phyloP scores from a whole-genome alignment of 2,888 invertebrate species.

The Escarpia spicata region DNA sequence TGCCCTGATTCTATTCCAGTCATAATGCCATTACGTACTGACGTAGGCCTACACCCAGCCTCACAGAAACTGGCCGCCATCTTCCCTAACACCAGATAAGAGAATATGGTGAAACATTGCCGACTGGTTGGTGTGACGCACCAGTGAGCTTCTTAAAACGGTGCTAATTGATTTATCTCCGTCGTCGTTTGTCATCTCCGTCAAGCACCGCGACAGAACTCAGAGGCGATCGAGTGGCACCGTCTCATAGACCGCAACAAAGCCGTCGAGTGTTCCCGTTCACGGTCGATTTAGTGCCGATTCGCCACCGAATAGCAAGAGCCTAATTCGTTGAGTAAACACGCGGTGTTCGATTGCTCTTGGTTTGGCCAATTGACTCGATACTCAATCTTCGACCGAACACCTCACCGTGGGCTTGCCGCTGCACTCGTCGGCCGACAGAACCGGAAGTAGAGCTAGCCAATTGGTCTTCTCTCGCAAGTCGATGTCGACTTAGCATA shows the following conservation, averaged over 20 bases:
- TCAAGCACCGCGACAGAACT: neutral
- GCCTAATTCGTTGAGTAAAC: neutral
- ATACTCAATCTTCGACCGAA: neutral
- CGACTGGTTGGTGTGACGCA: neutral
- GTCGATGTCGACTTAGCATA: neutral
- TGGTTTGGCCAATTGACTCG: constrained; percentile 3
- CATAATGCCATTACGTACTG: too few species aligned
- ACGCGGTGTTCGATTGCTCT: neutral
- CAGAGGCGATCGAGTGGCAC: neutral
- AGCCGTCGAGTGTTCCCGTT: neutral
- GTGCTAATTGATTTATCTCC: neutral
- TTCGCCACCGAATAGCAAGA: neutral
- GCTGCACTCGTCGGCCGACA: neutral
- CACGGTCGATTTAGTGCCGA: neutral
- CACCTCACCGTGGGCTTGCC: neutral
- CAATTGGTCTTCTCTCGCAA: neutral
- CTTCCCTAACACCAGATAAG: too few species aligned
- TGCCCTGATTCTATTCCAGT: too few species aligned
- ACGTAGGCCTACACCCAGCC: too few species aligned
- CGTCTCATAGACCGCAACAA: neutral
- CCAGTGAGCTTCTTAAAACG: neutral
- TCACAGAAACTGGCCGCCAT: too few species aligned
- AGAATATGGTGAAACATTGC: neutral
- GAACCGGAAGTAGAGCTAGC: neutral
- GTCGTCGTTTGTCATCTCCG: neutral